Base-by-base conservation (phyloP, 2,797 vertebrate species). In the Fistularia commersonii region DNA sequence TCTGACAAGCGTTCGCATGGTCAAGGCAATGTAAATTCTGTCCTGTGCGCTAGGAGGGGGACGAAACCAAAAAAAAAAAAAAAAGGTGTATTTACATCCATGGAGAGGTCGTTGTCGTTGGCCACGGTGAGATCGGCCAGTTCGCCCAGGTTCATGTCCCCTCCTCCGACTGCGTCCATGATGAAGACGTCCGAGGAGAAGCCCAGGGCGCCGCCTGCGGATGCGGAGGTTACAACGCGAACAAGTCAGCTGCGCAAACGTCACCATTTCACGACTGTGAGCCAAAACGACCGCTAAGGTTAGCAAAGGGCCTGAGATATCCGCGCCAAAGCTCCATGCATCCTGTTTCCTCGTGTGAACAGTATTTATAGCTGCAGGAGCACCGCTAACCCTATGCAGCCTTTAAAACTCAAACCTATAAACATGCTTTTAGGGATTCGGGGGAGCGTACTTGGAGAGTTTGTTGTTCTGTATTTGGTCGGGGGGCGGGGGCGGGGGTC, bases 151-250 rank as follows among this genome's bases (percentile, higher is more conserved):
- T 93, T 94, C 87, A 96, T 93, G 66, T 94, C 92, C 33, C 93
- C 92, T 51, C 92, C 92, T 12, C 92, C 91, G 9, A 95, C 93
- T 1, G 91, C 90, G 52, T 95, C 94, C 92, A 95, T 89, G 50
- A 95, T 95, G 86, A 94, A 95, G 48, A 94, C 93, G 5, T 95
- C 93, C 31, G 93, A 93, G 68, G 94, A 91, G 72, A 95, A 93
- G 33, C 91, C 92, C 61, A 96, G 85, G 41, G 92, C 88, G 35
- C 92, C 92, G 76, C 93, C 83, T 91, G 78, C 54, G 74, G 82
- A 77, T 54, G 9, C 9, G 32, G 41, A 58, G 38, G 49, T 14
- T 48, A 57, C 39, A 73, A 37, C 54, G 48, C 32, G 67, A 34
- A 60, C 33, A 7, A 14, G 32, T 57, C 39, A 48, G 3, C 8